Evolutionary conservation across 2,113 vertebrate genomes (phyloP).

Genomic region (Pangasianodon hypophthalmus): DNA sequence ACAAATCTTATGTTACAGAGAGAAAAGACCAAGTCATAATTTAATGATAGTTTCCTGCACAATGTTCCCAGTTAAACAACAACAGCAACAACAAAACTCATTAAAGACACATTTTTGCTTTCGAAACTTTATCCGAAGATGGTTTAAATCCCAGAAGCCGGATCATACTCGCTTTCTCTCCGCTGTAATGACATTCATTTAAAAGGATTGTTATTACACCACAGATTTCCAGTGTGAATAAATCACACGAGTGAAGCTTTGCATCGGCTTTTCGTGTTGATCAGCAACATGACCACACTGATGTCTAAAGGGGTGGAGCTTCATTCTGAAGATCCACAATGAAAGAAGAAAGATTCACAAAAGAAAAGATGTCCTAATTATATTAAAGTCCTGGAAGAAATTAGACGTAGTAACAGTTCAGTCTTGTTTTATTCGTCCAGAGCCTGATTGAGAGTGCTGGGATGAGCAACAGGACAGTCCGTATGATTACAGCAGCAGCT

Average conservation of each 20-base stretch:
- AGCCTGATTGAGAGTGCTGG: not conserved
- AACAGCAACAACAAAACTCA: too few species aligned
- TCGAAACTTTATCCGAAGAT: not conserved
- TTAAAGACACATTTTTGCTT: not conserved
- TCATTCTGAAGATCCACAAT: not conserved
- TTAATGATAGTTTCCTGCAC: too few species aligned
- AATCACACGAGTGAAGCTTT: not conserved
- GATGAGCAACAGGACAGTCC: not conserved
- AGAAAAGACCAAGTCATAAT: too few species aligned
- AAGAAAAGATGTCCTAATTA: not conserved
- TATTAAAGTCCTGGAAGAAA: not conserved
- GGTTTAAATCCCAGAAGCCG: too few species aligned
- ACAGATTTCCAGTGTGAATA: too few species aligned
- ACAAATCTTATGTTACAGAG: too few species aligned
- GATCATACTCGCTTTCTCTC: too few species aligned
- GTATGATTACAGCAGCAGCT: not conserved
- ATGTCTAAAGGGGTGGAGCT: not conserved
- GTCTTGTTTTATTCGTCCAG: not conserved
- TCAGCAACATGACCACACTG: too few species aligned
- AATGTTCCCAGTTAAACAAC: not conserved
- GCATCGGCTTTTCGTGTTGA: too few species aligned
- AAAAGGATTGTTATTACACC: too few species aligned
- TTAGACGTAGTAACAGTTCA: not conserved
- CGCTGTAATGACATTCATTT: too few species aligned
- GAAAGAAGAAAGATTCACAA: not conserved